Base-by-base conservation (phyloP, 2,888 invertebrate species). In the Morpho helenor region DNA sequence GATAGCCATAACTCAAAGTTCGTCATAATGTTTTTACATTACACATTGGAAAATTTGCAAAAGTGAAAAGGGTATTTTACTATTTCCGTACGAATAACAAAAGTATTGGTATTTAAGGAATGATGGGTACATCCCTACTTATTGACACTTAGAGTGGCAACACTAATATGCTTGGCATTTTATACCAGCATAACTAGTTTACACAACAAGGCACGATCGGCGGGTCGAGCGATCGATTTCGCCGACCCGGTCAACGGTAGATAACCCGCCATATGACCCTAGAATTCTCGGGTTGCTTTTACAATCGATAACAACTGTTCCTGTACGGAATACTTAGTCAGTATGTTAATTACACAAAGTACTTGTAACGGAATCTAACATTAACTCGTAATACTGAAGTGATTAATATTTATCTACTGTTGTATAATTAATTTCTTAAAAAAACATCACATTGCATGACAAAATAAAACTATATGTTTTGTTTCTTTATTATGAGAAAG, bases 241-340 rank as follows among this genome's bases (percentile, higher is more conserved):
- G 62, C 58, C 69, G 69, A 70, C 70, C 69, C 67, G 73, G 70
- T 73, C 69, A 68, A 62, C 68, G 67, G 64, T 66, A 68, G 66
- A 70, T 59, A 68, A 66, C 66, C 66, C 65, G 65, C 62, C 65
- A 64, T 58, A 62, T 66, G 66, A 68, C 68, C 69, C 67, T 56
- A 62, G 54, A 42, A 64, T 62, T 65, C 57, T 62, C 63, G 49
- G 61, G 59, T 56, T 63, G 59, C 60, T 55, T 62, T 59, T 51
- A 49, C 63, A 64, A 63, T 69, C 69, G 62, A 66, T 67, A 63
- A 49, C 50, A 44, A 43, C 54, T 23, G 48, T 52, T 56, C 40
- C 56, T 57, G 53, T 41, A 58, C 52, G 50, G 49, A 52, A 58
- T 49, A 61, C 48, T 60, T 58, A 55, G 55, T 51, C 54, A 55